Percentiles rank a stretch among this genome's conserved stretches.
Evolutionary conservation across 2,888 invertebrate genomes (phyloP).

Genomic region (Unio pictorum): DNA sequence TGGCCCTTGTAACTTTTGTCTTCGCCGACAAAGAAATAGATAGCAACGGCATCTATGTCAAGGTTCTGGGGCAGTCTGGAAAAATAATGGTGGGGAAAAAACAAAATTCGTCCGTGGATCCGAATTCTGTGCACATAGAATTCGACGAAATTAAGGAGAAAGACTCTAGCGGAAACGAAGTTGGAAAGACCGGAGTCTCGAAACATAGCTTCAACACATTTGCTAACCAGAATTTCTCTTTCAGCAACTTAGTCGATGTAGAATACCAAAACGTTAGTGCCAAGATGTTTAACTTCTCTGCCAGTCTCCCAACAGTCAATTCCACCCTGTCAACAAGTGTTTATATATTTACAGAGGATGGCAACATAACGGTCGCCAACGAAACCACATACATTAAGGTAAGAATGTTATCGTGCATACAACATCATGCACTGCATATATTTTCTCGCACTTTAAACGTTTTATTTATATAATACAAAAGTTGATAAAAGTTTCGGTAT

Average conservation of each 20-base stretch:
- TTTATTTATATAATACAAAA: no score
- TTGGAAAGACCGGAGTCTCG: conserved; percentile 1
- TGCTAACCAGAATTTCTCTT: conserved; percentile 4
- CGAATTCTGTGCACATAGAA: conserved; percentile 7
- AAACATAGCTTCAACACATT: conserved; percentile 15
- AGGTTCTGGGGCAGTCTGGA: conserved; percentile 10
- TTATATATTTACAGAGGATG: conserved; percentile 9
- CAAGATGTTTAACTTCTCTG: conserved; percentile 3
- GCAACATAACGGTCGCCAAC: conserved; percentile 1
- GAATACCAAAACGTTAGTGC: conserved; percentile 3
- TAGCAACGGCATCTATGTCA: neutral
- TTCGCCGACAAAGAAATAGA: no score
- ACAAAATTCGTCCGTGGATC: conserved; percentile 6
- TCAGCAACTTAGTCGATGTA: neutral
- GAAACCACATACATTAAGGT: conserved; percentile 2
- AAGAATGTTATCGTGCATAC: no score
- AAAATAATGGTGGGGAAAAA: conserved; percentile 7
- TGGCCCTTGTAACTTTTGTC: no score
- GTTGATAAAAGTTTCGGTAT: no score
- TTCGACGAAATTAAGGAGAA: conserved; percentile 9
- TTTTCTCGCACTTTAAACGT: no score
- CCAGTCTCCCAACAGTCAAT: neutral
- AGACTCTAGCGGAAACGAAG: neutral
- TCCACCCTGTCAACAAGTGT: neutral
- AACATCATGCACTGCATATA: no score